A percentile compares a stretch with the other conserved stretches of the same genome.
Evolutionary conservation across 1,140 invertebrate species (phyloP).

Genomic region (Scylla paramamosain): DNA sequence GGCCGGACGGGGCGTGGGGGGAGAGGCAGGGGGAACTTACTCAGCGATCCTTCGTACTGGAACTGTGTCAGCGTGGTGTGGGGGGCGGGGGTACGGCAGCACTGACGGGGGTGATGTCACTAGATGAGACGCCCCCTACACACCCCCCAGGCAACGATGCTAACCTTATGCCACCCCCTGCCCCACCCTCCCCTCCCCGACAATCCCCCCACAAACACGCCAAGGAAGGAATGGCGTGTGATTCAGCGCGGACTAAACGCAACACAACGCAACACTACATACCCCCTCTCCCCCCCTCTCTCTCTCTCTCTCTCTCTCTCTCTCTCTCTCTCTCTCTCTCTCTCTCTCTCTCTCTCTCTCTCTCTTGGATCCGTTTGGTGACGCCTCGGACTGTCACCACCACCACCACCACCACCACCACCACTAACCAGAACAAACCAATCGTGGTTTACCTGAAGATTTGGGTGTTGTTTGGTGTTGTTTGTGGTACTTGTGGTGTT

Average conservation of each 20-base stretch:
- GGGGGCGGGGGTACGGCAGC: neutral
- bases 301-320: conserved; percentile 35
- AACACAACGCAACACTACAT: neutral
- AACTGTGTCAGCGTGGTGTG: neutral
- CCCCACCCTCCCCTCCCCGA: neutral
- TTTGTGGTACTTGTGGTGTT: neutral
- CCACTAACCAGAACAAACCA: neutral
- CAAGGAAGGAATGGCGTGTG: neutral
- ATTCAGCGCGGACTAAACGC: neutral
- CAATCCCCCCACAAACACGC: neutral
- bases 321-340: conserved; percentile 52
- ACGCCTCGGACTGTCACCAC: neutral
- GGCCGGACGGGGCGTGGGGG: neutral
- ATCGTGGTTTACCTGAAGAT: neutral
- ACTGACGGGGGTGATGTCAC: neutral
- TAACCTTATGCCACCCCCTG: neutral
- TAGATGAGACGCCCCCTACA: neutral
- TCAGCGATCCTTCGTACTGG: conserved; percentile 27
- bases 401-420: neutral
- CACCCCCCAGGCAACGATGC: neutral
- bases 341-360: conserved; percentile 11
- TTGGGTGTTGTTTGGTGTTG: neutral
- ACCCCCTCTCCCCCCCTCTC: neutral
- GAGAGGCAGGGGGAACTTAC: neutral
- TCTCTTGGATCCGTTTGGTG: neutral